Evolutionary conservation across 2,113 vertebrate genomes (phyloP), one percentile per base, ranked within the genome.

Genomic region (Tyrannus savana): DNA sequence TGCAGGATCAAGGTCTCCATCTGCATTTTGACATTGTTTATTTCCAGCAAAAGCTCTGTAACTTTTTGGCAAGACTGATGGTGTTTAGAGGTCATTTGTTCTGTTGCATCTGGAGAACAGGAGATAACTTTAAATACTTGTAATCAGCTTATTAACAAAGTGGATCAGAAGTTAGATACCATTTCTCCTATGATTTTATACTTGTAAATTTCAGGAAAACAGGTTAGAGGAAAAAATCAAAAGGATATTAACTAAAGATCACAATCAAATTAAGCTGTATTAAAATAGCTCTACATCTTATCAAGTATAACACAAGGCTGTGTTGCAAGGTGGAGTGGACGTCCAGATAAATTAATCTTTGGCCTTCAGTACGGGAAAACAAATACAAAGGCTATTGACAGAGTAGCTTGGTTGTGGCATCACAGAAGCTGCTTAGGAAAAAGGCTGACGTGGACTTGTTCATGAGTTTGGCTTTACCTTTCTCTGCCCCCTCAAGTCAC

Each of bases 81-180:
- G n/a, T 77, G 50, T 89, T 90, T 85, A 83, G 87, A 95, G 91
- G 84, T 87, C 95, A 68, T 91, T 95, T 93, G 68, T 71, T 95
- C 79, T 63, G 22, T 41, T 85, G 87, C 72, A 78, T 87, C 95
- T 96, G 95, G 93, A 93, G 49, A 81, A 90, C 49, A 90, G 68
- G 25, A 93, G 91, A 96, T 94, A 95, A 93, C 78, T 94, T 97
- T 95, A 92, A 97, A 91, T 84, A 95, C 91, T 93, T 95, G 93
- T 96, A 95, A 96, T 94, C 93, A 77, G 90, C 93, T 91, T 96
- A 96, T 92, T 89, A 94, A 87, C 92, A 95, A 96, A 85, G 77
- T 90, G 93, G 80, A 94, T 95, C 88, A 91, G 76, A 91, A 94
- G 86, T 84, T 50, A 96, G 93, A 94, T 89, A 96, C 59, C 41